Evolutionary conservation across 2,888 invertebrate genomes (phyloP).

Genomic region (Alviniconcha strummeri): DNA sequence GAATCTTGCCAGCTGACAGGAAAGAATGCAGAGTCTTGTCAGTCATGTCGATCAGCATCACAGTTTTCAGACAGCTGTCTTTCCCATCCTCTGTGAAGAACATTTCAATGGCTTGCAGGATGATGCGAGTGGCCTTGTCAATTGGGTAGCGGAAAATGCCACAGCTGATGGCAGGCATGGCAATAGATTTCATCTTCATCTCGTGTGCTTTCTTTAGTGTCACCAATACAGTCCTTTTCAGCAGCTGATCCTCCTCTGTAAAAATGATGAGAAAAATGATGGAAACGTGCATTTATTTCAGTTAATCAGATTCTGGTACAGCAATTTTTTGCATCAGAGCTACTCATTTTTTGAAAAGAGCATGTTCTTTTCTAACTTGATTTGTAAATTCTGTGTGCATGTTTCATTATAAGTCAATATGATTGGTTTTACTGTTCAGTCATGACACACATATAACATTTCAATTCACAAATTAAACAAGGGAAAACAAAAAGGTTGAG

Average conservation of each 20-base stretch:
- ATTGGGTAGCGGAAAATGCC: slow-evolving; percentile 29
- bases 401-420: no score
- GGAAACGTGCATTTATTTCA: neutral
- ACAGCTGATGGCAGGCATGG: slow-evolving; percentile 32
- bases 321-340: no score
- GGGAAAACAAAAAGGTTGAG: no score
- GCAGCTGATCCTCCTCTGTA: slow-evolving; percentile 8
- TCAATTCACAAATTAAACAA: no score
- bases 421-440: no score
- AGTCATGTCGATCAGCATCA: slow-evolving; percentile 17
- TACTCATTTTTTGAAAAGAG: no score
- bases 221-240: neutral
- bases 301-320: no score
- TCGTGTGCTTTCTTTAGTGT: slow-evolving; percentile 7
- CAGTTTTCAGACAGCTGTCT: neutral
- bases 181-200: slow-evolving; percentile 19
- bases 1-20: neutral
- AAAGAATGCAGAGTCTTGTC: slow-evolving; percentile 10
- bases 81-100: neutral
- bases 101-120: neutral
- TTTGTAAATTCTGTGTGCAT: no score
- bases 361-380: no score
- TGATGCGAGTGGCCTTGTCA: slow-evolving; percentile 14
- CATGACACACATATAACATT: no score
- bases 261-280: neutral